phyloP scores from a whole-genome alignment of 2,113 vertebrate genomes.

The Isurus oxyrinchus region DNA sequence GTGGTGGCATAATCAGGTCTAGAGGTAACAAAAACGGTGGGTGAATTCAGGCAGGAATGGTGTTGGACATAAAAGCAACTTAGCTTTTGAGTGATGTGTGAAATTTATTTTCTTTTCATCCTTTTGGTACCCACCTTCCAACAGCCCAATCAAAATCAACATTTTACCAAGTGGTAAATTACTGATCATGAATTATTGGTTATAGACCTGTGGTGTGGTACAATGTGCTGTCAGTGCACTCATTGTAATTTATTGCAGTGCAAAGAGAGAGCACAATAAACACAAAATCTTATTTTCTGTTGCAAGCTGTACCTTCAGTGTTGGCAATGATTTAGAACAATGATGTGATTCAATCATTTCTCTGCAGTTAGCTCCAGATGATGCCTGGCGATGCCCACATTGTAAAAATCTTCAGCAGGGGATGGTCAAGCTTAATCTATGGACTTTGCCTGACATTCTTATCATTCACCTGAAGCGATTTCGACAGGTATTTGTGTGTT shows the following conservation, averaged over 20 bases:
- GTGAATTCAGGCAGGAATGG: too few relatives aligned
- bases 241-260: neutral
- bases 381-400: slow-evolving; percentile 91
- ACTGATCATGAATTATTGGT: neutral
- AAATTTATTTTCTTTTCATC: neutral
- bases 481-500: slow-evolving; percentile 55
- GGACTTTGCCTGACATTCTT: slow-evolving; percentile 93
- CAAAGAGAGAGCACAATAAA: neutral
- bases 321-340: neutral
- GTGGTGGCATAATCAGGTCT: too few relatives aligned
- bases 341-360: neutral
- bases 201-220: neutral
- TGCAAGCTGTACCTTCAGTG: neutral
- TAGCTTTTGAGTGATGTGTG: neutral
- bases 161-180: neutral
- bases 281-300: neutral
- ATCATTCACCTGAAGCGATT: slow-evolving; percentile 95
- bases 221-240: neutral
- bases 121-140: neutral
- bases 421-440: slow-evolving; percentile 88
- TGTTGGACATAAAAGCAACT: neutral
- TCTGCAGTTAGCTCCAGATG: slow-evolving; percentile 81
- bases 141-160: neutral
- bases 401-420: slow-evolving; percentile 90
- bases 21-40: too few relatives aligned